Base-by-base conservation (phyloP, 1,140 invertebrate genomes). In the Heliconius nattereri region DNA sequence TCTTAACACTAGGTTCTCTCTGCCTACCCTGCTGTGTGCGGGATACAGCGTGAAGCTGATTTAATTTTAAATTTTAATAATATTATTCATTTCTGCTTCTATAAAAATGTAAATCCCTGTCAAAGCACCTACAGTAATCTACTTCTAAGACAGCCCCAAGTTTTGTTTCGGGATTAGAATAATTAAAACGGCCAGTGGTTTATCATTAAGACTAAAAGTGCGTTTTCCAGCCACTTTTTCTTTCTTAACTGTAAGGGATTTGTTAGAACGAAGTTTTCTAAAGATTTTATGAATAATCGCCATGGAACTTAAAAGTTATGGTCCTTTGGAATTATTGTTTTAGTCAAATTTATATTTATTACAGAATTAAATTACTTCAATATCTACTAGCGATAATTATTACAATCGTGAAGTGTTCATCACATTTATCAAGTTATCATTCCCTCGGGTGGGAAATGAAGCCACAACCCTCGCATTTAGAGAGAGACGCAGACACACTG, bases 111-210 rank as follows among this genome's bases (percentile, higher is more conserved):
- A 2, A 66, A 66, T 11, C 60, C 8, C 11, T 66, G 23, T 66
- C 60, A 66, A 29, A 26, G 23, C 26, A 16, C 60, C 60, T 29
- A 66, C 26, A 66, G 26, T 60, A 60, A 60, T 66, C 60, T 23
- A 66, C 60, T 66, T 45, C 45, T 54, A 37, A 66, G 52, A 32
- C 29, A 75, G 70, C 32, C 45, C 32, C 76, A 85, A 90, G 85
- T 89, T 90, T 87, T 83, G 32, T 40, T 66, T 82, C 72, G 71
- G 82, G 87, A 90, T 90, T 90, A 89, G 86, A 85, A 89, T 91
- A 89, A 90, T 90, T 91, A 89, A 91, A 91, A 91, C 89, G 84
- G 87, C 76, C 75, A 71, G 83, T 75, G 86, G 88, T 83, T 70
- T 84, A 79, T 75, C 72, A 84, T 85, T 89, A 88, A 87, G 81